A percentile compares a stretch with the other conserved stretches of the same genome.
These are phyloP conservation scores for Gallinago solitaria DNA, from an alignment of 2,797 vertebrate species.

Conservation along the genomic window DNA sequence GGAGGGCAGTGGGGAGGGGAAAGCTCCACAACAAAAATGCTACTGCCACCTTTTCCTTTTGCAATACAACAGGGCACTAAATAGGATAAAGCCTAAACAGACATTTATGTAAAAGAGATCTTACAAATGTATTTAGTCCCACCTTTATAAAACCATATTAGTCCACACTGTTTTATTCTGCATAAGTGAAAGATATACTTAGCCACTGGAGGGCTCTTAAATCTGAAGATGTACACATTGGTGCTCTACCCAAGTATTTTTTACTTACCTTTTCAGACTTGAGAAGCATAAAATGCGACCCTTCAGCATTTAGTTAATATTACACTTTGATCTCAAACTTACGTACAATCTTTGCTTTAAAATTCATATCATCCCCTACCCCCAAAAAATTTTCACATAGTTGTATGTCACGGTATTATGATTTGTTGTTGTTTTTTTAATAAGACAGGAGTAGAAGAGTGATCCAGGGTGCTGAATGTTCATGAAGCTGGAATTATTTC, in stretches of 20 bases:
- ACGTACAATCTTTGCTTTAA: rapidly evolving
- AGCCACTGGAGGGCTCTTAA: constrained; percentile 29
- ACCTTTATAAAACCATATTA: background rate
- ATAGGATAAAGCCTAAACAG: background rate
- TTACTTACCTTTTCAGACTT: background rate
- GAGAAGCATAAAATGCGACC: background rate
- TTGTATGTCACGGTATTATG: background rate
- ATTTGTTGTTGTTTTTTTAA: background rate
- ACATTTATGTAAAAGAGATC: background rate
- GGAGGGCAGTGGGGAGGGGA: background rate
- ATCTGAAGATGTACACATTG: background rate
- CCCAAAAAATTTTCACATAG: background rate
- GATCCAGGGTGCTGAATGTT: background rate
- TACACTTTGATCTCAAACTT: background rate
- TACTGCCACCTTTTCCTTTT: background rate
- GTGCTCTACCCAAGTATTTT: background rate
- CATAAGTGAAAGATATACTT: background rate
- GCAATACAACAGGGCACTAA: background rate
- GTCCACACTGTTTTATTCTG: background rate
- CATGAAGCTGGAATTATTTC: background rate
- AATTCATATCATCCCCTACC: background rate
- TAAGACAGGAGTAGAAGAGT: background rate
- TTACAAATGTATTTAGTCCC: background rate
- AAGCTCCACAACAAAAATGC: background rate
- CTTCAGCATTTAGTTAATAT: background rate